Evolutionary conservation across 2,888 invertebrate genomes (phyloP).

Genomic region (Athrips mouffetella): DNA sequence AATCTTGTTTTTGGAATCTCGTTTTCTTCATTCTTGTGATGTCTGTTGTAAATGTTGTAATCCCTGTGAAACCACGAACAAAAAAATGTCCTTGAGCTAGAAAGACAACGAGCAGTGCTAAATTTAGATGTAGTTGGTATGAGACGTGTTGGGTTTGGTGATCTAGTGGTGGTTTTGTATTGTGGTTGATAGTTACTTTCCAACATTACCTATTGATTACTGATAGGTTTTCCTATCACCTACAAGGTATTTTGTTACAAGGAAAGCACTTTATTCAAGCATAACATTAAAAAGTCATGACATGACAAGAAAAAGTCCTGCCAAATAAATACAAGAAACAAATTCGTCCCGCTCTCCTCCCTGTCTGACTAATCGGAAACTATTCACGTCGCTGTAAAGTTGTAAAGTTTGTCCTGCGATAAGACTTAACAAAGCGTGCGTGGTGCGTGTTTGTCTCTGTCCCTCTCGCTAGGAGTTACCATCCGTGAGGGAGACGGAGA

Average conservation of each 20-base stretch:
- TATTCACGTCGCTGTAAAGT: constrained; percentile 69
- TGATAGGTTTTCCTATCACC: constrained; percentile 38
- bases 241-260: no score
- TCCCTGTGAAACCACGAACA: constrained; percentile 28
- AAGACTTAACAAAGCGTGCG: constrained; percentile 54
- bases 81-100: constrained; percentile 36
- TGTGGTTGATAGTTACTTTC: constrained; percentile 30
- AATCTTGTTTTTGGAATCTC: no score
- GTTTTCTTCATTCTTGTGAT: background rate
- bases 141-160: no score
- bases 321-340: constrained; percentile 68
- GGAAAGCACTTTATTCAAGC: no score
- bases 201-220: constrained; percentile 36
- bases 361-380: constrained; percentile 65
- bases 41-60: background rate
- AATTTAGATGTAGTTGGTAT: constrained; percentile 28
- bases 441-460: constrained; percentile 48
- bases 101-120: constrained; percentile 32
- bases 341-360: constrained; percentile 63
- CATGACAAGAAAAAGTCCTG: constrained; percentile 60
- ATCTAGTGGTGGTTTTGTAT: background rate
- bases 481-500: constrained; percentile 64
- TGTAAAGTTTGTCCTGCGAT: constrained; percentile 73
- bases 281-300: constrained; percentile 49
- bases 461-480: constrained; percentile 39